These are phyloP conservation scores for Myotis lucifugus DNA, from an alignment of 2,113 vertebrate species.

Conservation along the genomic window DNA sequence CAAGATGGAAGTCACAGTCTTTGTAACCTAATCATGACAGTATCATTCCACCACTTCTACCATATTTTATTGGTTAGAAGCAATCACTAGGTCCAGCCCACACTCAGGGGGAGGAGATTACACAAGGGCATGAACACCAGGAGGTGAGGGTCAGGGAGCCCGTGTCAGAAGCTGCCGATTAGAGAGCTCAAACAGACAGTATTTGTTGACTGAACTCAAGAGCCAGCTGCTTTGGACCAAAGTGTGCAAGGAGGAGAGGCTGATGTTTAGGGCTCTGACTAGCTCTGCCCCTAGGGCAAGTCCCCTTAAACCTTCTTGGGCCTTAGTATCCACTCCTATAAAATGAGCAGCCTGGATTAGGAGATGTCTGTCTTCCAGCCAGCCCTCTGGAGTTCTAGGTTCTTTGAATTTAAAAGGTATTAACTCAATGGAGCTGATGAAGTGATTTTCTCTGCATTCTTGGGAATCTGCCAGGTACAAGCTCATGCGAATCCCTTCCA, in stretches of 20 bases:
- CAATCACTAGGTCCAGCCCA: neutral
- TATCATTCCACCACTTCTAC: neutral
- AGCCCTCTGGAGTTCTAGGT: neutral
- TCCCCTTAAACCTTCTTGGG: neutral
- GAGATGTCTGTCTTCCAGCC: neutral
- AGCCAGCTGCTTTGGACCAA: neutral
- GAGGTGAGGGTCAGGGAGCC: neutral
- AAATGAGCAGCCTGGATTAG: neutral
- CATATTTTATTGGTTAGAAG: neutral
- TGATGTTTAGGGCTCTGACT: neutral
- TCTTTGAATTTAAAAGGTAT: slow-evolving; percentile 39
- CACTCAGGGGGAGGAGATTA: neutral
- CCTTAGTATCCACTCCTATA: neutral
- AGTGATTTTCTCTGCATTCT: slow-evolving; percentile 1
- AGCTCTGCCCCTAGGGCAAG: neutral
- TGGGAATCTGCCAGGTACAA: slow-evolving; percentile 4
- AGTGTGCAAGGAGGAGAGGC: neutral
- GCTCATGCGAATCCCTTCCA: neutral
- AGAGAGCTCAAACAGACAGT: neutral
- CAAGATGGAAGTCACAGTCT: neutral
- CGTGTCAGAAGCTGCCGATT: neutral
- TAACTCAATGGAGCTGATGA: slow-evolving; percentile 14
- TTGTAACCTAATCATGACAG: neutral
- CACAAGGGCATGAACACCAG: neutral
- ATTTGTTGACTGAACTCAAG: neutral